These are phyloP conservation scores for Coenobita brevimanus DNA, from an alignment of 1,140 invertebrate genomes.

Conservation along the genomic window DNA sequence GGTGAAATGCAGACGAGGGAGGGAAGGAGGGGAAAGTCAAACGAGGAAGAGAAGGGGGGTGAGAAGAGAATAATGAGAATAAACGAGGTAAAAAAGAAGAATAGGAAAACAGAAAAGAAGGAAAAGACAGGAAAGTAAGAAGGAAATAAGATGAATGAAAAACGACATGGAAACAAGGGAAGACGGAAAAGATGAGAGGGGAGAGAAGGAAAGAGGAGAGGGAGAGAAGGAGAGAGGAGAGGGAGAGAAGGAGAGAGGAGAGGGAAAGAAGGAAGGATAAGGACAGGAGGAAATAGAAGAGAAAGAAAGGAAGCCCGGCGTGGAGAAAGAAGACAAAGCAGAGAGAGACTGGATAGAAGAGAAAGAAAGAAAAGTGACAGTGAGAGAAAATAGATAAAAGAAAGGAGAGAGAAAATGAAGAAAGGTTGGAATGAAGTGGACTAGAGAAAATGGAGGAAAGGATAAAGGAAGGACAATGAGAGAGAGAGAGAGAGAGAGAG, in stretches of 20 bases:
- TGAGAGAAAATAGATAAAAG: not conserved
- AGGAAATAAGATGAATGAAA: not conserved
- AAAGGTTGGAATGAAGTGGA: too few relatives aligned
- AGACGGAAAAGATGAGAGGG: too few relatives aligned
- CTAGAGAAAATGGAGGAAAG: too few relatives aligned
- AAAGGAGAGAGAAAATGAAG: not conserved
- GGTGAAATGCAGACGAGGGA: not conserved
- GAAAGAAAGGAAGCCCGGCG: not conserved
- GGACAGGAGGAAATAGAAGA: not conserved
- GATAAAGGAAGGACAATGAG: not conserved
- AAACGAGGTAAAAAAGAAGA: not conserved
- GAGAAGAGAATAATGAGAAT: not conserved
- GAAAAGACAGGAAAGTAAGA: not conserved
- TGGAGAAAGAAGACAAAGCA: too few relatives aligned
- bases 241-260: not conserved
- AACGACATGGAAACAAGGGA: not conserved
- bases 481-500: too few relatives aligned
- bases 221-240: not conserved
- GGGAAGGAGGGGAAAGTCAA: not conserved
- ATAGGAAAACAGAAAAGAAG: not conserved
- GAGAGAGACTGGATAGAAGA: not conserved
- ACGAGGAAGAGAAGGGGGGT: not conserved
- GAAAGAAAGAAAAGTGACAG: too few relatives aligned
- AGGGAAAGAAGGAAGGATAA: too few relatives aligned
- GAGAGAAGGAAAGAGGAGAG: not conserved